Base-by-base conservation (phyloP, 2,113 vertebrate genomes). In the Psammodynastes pulverulentus region DNA sequence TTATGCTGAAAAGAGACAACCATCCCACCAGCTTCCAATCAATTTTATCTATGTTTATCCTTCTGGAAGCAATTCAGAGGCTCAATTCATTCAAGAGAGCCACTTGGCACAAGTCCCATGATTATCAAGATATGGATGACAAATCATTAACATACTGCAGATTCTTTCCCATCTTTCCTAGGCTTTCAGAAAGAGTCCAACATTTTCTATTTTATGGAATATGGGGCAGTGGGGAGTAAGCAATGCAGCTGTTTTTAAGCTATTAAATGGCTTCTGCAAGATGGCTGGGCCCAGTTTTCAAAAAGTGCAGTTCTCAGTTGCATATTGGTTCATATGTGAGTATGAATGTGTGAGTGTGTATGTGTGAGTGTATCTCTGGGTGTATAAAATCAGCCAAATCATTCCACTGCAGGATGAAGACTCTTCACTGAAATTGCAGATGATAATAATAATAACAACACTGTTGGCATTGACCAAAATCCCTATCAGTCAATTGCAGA, bases 131-230 rank as follows among this genome's bases (percentile, higher is more conserved):
- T 92, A 90, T 51, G 56, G 91, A 93, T 0, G 0, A 29, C 89
- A 88, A 93, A 84, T 49, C 90, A 46, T 84, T 93, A 95, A 94
- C 43, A 49, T 86, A 90, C 46, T 94, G 45, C 85, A 86, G 34
- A 93, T 91, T 91, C 8, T 39, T 29, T 45, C n/a, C 15, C 29
- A 56, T 56, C 23, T 79, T 39, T 79, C 67, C 21, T 49, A 21
- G 43, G 45, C 21, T 92, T 54, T 24, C 45, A 85, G 87, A 86
- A 24, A 56, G 53, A 56, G 45, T 12, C 4, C 1, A 23, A 39
- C n/a, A 17, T 58, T 3, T 23, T 85, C 7, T 9, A 79, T 34
- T 39, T 39, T 39, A 15, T 62, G 46, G 13, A 29, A 72, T 46
- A 12, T n/a, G 46, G 6, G 58, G 21, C 1, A 29, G 9, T 6